Evolutionary conservation across 2,888 invertebrate genomes (phyloP), one percentile per base, ranked within the genome.

Genomic region (Rosalia funebris): DNA sequence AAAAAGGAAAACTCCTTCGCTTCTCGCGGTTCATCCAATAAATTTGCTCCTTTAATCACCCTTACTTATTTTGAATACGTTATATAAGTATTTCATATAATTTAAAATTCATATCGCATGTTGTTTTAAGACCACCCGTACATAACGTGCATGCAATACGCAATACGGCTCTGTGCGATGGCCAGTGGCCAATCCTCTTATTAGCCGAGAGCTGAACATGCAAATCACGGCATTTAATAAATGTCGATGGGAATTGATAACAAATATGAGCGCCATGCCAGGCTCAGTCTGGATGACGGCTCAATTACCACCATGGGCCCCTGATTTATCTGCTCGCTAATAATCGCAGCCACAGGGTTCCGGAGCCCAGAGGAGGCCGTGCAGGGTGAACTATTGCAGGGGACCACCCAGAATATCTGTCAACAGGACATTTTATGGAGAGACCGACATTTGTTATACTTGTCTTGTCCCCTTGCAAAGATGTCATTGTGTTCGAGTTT

Each of bases 161-260:
- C n/a, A n/a, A n/a, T n/a, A n/a, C n/a, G n/a, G n/a, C n/a, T n/a
- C n/a, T n/a, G n/a, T n/a, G n/a, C 25, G 25, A 25, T 7, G 25
- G 4, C 7, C 25, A 7, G n/a, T n/a, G 48, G 48, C 48, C 48
- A 25, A 11, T 4, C 20, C 12, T 19, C 37, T 39, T 50, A 39
- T 39, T 39, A 39, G 39, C 39, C 37, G 39, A 14, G 31, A 31
- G 50, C 20, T 31, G 41, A 68, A 66, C 62, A 69, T 69, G 70
- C 70, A 70, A 70, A 71, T 71, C 71, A 71, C 60, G 46, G 45
- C 66, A 25, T 70, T 67, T 69, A 68, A 70, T 70, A 70, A 68
- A 63, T 63, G 59, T 68, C 64, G 62, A 69, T 66, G 60, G 46
- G 60, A 56, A 54, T 54, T 63, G 65, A 70, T 65, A 70, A 69